Evolutionary conservation across 2,888 invertebrate genomes (phyloP), one percentile per base, ranked within the genome.

Genomic region (Caenorhabditis sp.): DNA sequence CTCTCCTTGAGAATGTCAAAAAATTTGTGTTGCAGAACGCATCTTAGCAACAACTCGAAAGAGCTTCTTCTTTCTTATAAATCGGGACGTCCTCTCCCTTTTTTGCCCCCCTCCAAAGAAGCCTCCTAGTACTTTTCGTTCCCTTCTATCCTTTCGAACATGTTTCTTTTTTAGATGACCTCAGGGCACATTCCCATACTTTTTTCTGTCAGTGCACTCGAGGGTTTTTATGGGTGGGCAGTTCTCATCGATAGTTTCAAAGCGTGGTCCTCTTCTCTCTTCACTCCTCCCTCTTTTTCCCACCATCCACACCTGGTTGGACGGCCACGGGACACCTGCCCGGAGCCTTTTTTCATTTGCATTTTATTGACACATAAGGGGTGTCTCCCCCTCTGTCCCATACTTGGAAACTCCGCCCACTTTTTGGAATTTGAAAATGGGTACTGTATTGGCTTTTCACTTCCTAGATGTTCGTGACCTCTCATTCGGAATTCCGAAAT

Each of bases 1-100:
- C 64, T 7, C 44, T 58, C 59, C 75, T 75, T 59, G 75, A 75
- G 47, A 61, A 77, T 61, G 51, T 77, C 77, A 77, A 59, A 63
- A 77, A 77, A 77, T 77, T 70, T 77, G 77, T 77, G 77, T 77
- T 69, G 69, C 77, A 77, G 77, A 77, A 77, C 77, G 77, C 77
- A 70, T 77, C 77, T 77, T 77, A 77, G 77, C 77, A 77, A 77
- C 77, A 77, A 38, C 38, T 69, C 49, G n/a, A n/a, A n/a, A 14
- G 58, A 54, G 54, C 54, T 54, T 19, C 41, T 31, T 47, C 41
- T 38, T 47, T 47, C 59, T 26, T 31, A 66, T 66, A 66, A 76
- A 68, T 56, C 47, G 47, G 16, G 22, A 16, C 58, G 44, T 56
- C 68, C 16, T 38, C 35, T 24, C 31, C 54, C 56, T 44, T 28